Percentiles rank a stretch among this genome's conserved stretches.
These are phyloP conservation scores for Mus minutoides DNA, from an alignment of 2,797 vertebrate genomes.

Conservation along the genomic window DNA sequence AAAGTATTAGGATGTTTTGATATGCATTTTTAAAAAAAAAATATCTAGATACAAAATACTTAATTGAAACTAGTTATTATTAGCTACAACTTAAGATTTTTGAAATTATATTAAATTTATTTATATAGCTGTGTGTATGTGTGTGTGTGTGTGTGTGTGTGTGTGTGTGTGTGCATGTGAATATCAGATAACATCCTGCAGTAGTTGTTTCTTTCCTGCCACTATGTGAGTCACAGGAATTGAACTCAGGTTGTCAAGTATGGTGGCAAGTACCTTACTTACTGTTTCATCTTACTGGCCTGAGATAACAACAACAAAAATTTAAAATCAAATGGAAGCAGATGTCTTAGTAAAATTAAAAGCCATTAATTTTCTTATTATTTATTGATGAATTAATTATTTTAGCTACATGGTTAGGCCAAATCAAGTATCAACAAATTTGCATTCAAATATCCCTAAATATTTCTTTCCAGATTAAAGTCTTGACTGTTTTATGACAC, in stretches of 20 bases:
- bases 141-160: neutral
- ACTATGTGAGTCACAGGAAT: neutral
- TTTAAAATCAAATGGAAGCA: neutral
- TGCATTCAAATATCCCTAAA: neutral
- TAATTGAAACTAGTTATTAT: neutral
- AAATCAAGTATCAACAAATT: neutral
- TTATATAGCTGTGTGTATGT: neutral
- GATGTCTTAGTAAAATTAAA: neutral
- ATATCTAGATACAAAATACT: neutral
- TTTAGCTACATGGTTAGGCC: neutral
- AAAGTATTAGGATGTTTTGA: neutral
- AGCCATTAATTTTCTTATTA: neutral
- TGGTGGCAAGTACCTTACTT: neutral
- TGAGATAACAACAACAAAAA: neutral
- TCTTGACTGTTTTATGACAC: constrained; percentile 4
- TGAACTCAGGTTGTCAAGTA: neutral
- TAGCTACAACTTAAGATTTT: neutral
- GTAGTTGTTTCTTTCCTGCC: neutral
- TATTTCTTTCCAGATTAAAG: constrained; percentile 14
- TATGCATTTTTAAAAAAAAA: neutral
- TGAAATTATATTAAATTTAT: neutral
- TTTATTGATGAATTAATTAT: neutral
- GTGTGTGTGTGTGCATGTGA: too few relatives aligned
- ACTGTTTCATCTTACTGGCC: neutral
- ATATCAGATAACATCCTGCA: neutral